Evolutionary conservation across 2,113 vertebrate species (phyloP), one percentile per base, ranked within the genome.

Genomic region (Syngnathoides biaculeatus): DNA sequence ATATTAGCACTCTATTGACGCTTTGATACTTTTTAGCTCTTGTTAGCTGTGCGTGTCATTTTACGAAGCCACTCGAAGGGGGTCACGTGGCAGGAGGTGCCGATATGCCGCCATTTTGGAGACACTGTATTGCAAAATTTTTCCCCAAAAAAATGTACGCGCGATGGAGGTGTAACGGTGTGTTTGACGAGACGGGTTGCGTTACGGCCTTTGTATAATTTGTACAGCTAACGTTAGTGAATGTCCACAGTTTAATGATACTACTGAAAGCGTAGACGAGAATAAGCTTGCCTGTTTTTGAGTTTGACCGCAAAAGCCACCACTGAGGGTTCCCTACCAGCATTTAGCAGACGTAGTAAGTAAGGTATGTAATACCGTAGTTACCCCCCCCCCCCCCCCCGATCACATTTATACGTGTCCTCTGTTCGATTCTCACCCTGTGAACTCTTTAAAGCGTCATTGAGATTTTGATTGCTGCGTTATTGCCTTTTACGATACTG

Each of bases 401-500:
- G 78, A 81, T 85, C 78, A 86, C 83, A 85, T 90, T 91, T 90
- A 82, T 91, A 89, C 57, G 80, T 59, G 75, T 87, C 79, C 79
- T 87, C 78, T 77, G 73, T 84, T 84, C 14, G 81, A 79, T 74
- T 78, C 76, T 87, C 78, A 81, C 69, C 84, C 65, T 26, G 84
- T 76, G 50, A 86, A 89, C 86, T 88, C 84, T 87, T 90, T 87
- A 92, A 84, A 74, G 88, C 83, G 78, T 89, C 85, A 86, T 73
- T 73, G 79, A 87, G 74, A 88, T 87, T 90, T 90, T 84, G 88
- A 91, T 90, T 88, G 90, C 89, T 91, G 88, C 90, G 89, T 91
- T 89, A 86, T 92, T 91, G 90, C 88, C 86, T 93, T 92, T 92
- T 90, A 89, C 87, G 90, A 92, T 87, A 89, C 88, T 90, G 89